Evolutionary conservation across 2,113 vertebrate species (phyloP), one percentile per base, ranked within the genome.

Genomic region (Phylloscopus whistleri): DNA sequence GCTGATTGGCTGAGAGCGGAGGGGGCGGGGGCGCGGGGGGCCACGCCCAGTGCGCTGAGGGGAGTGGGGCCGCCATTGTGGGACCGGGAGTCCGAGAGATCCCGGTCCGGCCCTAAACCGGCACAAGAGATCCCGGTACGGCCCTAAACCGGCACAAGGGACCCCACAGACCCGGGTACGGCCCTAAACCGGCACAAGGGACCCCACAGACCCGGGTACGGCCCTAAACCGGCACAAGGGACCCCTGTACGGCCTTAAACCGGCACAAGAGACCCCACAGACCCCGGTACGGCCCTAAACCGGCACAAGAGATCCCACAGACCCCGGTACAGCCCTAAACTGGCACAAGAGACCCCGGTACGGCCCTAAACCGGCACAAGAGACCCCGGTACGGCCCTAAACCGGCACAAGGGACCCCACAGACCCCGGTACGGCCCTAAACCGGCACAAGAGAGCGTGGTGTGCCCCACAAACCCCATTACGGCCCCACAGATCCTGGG

Each of bases 191-290:
- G 22, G 58, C 22, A 16, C 14, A 3, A 37, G 37, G 37, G 10
- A 10, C 8, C 1, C 28, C 3, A 2, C n/a, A n/a, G n/a, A n/a
- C n/a, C n/a, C n/a, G n/a, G 13, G 39, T 31, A 43, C 2, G 6
- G 60, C 37, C 8, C 16, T 10, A 59, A n/a, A 58, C 33, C 3
- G 56, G 56, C 7, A 26, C n/a, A 7, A 37, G 37, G 10, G 37
- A 37, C 9, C 8, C 37, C 37, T 8, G 37, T 37, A 37, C 37
- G 8, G 37, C 39, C 11, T 11, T 41, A 41, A 13, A 11, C 39
- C 10, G 12, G 39, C 39, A 41, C 11, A 41, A 37, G 37, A 10
- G 37, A 37, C 37, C 37, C 37, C 37, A 37, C 9, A 10, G 37
- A 37, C 37, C 37, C 37, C 37, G 37, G 37, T 37, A 37, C 37